A percentile compares a stretch with the other conserved stretches of the same genome.
phyloP scores from a whole-genome alignment of 35 echinoderm and acorn worm species.

The Strongylocentrotus purpuratus region DNA sequence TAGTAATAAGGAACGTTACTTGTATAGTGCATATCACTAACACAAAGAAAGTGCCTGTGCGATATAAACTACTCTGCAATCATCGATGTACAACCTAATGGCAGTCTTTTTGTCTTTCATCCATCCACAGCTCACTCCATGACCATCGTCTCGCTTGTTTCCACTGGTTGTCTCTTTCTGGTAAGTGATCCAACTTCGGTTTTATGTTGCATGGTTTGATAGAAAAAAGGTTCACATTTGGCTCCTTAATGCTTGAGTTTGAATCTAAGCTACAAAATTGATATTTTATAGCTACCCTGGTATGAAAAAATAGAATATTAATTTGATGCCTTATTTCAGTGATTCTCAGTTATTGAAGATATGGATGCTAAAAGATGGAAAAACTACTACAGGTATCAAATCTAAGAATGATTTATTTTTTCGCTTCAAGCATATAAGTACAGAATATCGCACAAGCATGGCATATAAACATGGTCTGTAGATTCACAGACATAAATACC shows the following conservation, averaged over 20 bases:
- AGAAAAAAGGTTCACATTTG: not conserved
- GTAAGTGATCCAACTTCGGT: slow-evolving; percentile 37
- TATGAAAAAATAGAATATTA: too few species aligned
- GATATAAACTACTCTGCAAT: too few species aligned
- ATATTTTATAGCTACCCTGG: too few species aligned
- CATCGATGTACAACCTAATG: too few species aligned
- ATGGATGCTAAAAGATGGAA: too few species aligned
- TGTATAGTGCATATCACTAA: too few species aligned
- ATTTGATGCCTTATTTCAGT: too few species aligned
- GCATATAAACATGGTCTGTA: not conserved
- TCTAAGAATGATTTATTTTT: not conserved
- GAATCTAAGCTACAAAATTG: too few species aligned
- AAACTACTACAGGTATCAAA: too few species aligned
- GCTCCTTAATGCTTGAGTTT: not conserved
- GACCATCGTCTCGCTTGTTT: slow-evolving; percentile 61
- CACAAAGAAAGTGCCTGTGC: too few species aligned
- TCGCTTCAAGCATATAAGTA: not conserved
- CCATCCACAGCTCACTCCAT: slow-evolving; percentile 55
- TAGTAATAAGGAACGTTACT: too few species aligned
- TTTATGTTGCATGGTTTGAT: not conserved
- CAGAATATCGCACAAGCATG: not conserved
- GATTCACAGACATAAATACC: not conserved
- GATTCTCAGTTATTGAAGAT: too few species aligned
- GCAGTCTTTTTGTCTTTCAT: not conserved
- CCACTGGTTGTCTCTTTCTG: slow-evolving; percentile 72